Percentiles rank a stretch among this genome's conserved stretches.
These are phyloP conservation scores for Tringa solitaria DNA, from an alignment of 2,113 vertebrate genomes.

Conservation along the genomic window DNA sequence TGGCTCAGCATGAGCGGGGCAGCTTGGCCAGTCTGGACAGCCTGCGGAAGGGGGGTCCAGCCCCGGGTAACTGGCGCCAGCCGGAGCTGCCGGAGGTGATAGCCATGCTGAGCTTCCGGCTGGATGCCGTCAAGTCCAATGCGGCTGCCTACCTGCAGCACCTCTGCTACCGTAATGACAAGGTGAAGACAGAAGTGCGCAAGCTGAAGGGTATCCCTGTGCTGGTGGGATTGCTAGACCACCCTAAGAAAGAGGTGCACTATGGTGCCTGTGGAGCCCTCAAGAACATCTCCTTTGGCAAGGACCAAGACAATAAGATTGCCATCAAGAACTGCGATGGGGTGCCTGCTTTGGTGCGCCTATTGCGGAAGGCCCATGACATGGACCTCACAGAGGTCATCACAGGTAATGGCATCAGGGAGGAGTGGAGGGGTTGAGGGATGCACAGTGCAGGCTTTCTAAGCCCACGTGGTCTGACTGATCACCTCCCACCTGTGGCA, in stretches of 20 bases:
- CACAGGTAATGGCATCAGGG: conserved; percentile 78
- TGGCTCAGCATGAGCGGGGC: conserved; percentile 89
- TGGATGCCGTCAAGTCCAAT: conserved; percentile 92
- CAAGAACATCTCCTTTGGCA: conserved; percentile 95
- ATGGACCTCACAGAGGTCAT: conserved; percentile 92
- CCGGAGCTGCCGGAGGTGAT: conserved; percentile 96
- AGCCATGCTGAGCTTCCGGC: conserved; percentile 91
- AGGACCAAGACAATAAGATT: conserved; percentile 92
- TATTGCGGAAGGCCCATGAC: conserved; percentile 88
- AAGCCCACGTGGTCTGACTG: rapidly evolving
- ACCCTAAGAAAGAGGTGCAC: conserved; percentile 93
- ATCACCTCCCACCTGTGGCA: background rate
- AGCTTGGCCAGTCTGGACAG: conserved; percentile 94
- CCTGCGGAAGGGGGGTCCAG: conserved; percentile 83
- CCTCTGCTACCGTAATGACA: conserved; percentile 93
- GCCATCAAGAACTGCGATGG: conserved; percentile 98
- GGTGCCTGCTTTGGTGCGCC: conserved; percentile 85
- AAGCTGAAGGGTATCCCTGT: conserved; percentile 92
- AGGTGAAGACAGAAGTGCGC: conserved; percentile 93
- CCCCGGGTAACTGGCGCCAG: conserved; percentile 83
- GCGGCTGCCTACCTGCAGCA: conserved; percentile 95
- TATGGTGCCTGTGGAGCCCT: conserved; percentile 92
- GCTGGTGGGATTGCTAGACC: conserved; percentile 91
- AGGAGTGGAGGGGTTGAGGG: background rate
- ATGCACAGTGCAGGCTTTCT: background rate